Evolutionary conservation across 64 coral and sea anemone species (phyloP).

Genomic region (Orbicella faveolata): DNA sequence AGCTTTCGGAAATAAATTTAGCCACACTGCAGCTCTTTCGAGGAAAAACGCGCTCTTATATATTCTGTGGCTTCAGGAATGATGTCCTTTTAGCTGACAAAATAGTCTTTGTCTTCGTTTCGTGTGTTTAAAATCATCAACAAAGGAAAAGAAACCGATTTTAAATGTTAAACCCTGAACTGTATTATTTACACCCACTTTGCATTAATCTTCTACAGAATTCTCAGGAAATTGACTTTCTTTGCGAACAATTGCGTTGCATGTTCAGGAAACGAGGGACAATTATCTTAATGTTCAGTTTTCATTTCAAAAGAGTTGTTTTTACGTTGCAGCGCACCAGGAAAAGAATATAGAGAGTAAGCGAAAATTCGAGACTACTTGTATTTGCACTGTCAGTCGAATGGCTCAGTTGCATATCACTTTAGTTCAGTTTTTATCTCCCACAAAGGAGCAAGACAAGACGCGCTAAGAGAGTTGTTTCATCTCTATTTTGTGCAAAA

Average conservation of each 20-base stretch:
- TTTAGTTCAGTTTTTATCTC: background rate
- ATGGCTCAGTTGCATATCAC: background rate
- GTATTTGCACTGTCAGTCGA: background rate
- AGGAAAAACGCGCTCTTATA: background rate
- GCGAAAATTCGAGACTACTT: background rate
- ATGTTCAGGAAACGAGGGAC: background rate
- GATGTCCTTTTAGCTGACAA: background rate
- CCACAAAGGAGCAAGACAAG: background rate
- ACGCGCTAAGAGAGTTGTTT: background rate
- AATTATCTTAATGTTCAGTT: constrained; percentile 1
- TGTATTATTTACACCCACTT: background rate
- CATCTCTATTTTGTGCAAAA: background rate
- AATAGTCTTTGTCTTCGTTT: background rate
- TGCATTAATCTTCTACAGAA: background rate
- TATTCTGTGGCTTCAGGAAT: background rate
- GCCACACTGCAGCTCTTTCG: background rate
- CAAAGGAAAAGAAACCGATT: constrained; percentile 15
- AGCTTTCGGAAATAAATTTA: background rate
- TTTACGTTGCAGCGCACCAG: background rate
- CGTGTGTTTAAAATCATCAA: background rate
- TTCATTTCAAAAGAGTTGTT: constrained; percentile 8
- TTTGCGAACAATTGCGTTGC: background rate
- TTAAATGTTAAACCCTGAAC: background rate
- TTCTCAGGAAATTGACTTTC: constrained; percentile 41
- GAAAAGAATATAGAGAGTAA: background rate